Evolutionary conservation across 2,888 invertebrate species (phyloP), one percentile per base, ranked within the genome.

Genomic region (Deroplatys truncata): DNA sequence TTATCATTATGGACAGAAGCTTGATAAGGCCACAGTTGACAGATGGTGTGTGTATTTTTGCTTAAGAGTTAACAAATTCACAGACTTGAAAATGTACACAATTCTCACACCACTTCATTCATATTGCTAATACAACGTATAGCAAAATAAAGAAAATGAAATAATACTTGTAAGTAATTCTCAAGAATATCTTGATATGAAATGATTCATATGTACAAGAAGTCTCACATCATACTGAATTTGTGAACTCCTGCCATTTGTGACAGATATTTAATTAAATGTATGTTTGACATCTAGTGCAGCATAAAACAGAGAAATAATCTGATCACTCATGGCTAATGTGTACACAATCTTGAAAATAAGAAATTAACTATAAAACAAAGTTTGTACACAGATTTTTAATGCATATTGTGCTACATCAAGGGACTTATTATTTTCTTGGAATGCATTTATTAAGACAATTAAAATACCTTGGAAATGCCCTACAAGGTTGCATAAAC

Each of bases 1-100:
- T 86, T 31, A 86, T 82, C 16, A 49, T 82, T 86, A 25, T 86
- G 86, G 86, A 86, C 86, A 82, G 86, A 86, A 86, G 82, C 86
- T 72, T 28, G 86, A 82, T 86, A 86, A 82, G 82, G 29, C 86
- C 56, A 72, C 56, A 7, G 56, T 72, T 72, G 56, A 20, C 56
- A 72, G 56, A 72, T 72, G 56, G 56, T 25, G 25, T 2, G 20
- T 72, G 56, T 20, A 72, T 72, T 72, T 72, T 72, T 72, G 56
- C 56, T 72, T 72, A 72, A 20, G 56, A 72, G 56, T 72, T 20
- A 72, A 72, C 25, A 72, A 72, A 72, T 72, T 72, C 56, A 72
- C 56, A 72, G 56, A 72, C 7, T 72, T 20, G 56, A 72, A 72
- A 72, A 20, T 72, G 15, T 56, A 56, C 56, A 56, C 16, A 56